Evolutionary conservation across 2,797 vertebrate genomes (phyloP), one percentile per base, ranked within the genome.

Genomic region (Acipenser oxyrinchus): DNA sequence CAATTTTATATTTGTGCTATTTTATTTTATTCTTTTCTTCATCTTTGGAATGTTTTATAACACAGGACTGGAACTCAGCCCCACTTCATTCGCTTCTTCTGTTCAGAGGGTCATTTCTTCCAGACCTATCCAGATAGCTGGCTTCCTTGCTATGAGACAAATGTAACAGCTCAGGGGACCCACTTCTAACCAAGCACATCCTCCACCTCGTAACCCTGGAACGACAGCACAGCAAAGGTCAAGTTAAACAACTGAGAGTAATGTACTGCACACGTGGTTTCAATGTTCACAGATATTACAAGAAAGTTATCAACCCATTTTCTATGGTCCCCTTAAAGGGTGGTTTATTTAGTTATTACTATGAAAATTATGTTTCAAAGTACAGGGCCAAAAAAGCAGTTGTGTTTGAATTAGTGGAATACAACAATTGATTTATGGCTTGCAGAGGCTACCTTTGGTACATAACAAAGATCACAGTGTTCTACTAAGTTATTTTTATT

Each of bases 111-210:
- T 73, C 13, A 96, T 86, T 78, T 99, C 94, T 81, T 98, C 94
- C 85, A 98, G 74, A 49, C 69, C 82, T 3, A 93, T 73, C 71
- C 85, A 91, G 76, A 82, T 75, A 51, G 78, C 64, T 1, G 89
- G 91, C 70, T 86, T 88, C 79, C 78, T 86, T 83, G 86, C 85
- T 76, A 89, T 62, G 0, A 88, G 85, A 70, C 82, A 84, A 78
- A 95, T 86, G 1, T 90, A 93, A 70, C 86, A 93, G 49, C 73
- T 60, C 59, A 94, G 68, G 65, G 89, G 83, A 74, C 91, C 94
- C 85, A 97, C 81, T 84, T 93, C 82, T 86, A 93, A 76, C 95
- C 93, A 72, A 97, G 87, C 76, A 98, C 81, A 48, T 80, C 87
- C 81, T 91, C 88, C 78, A 93, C 86, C 72, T 94, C 87, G 2